phyloP scores from a whole-genome alignment of 1,140 invertebrate genomes.

The Heliconius himera region DNA sequence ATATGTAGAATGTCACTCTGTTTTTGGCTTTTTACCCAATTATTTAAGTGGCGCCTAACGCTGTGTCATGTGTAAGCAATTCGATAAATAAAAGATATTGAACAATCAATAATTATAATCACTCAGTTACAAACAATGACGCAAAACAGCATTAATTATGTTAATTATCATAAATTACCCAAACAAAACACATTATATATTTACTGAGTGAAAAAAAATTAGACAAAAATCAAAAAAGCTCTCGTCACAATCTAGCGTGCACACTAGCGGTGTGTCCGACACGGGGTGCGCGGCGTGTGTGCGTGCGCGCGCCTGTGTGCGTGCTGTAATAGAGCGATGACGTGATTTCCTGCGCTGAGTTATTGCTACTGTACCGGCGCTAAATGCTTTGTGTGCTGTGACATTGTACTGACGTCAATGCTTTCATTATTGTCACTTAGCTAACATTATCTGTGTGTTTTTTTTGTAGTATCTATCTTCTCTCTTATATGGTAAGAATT shows the following conservation, averaged over 20 bases:
- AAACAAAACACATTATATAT: no score
- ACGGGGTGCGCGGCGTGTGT: conserved; percentile 35
- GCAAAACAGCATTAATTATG: no score
- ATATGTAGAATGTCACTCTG: no score
- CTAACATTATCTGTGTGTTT: no score
- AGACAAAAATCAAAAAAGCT: conserved; percentile 7
- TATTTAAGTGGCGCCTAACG: no score
- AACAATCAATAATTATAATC: no score
- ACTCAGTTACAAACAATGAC: background rate
- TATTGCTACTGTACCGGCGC: conserved; percentile 80
- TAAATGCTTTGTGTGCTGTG: conserved; percentile 65
- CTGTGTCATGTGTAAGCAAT: no score
- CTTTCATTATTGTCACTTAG: conserved; percentile 6
- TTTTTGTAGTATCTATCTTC: background rate
- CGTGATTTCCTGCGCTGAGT: conserved; percentile 81
- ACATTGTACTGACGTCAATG: conserved; percentile 57
- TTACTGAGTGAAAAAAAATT: background rate
- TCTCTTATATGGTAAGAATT: no score
- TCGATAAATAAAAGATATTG: no score
- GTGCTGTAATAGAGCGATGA: conserved; percentile 80
- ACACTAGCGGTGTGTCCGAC: conserved; percentile 38
- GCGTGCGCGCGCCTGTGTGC: conserved; percentile 47
- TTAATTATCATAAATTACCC: no score
- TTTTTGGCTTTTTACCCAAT: no score
- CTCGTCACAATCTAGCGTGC: conserved; percentile 41